Conservation (phyloP, 1,140 invertebrate species). For the Drosophila kohkoa region DNA sequence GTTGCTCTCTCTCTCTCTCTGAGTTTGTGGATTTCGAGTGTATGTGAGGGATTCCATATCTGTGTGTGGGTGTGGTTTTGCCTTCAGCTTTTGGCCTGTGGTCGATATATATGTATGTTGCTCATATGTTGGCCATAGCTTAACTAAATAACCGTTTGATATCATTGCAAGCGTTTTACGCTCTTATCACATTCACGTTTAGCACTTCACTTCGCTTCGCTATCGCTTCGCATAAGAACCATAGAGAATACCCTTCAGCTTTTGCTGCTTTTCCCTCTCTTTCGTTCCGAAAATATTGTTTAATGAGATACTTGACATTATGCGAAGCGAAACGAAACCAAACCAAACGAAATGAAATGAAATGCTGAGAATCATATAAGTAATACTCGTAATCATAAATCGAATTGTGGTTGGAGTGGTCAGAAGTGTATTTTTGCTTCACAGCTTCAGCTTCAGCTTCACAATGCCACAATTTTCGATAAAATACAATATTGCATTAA, state of each 20-base stretch:
- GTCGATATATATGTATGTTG: conserved; percentile 14
- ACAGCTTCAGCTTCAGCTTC: neutral
- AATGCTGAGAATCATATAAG: conserved; percentile 13
- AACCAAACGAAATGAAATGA: conserved; percentile 20
- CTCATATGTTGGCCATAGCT: conserved; percentile 59
- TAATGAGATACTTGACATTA: conserved; percentile 45
- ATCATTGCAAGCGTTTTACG: conserved; percentile 74
- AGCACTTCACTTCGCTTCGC: conserved; percentile 55
- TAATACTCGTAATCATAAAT: conserved; percentile 20
- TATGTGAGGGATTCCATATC: neutral
- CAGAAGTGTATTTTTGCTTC: neutral
- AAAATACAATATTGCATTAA: neutral
- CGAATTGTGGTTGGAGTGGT: neutral
- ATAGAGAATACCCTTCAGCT: conserved; percentile 16
- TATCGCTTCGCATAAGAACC: conserved; percentile 44
- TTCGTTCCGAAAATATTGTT: conserved; percentile 21
- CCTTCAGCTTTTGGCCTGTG: conserved; percentile 24
- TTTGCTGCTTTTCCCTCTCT: neutral
- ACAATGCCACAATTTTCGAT: neutral
- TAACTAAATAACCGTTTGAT: conserved; percentile 81
- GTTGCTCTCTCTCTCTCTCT: neutral
- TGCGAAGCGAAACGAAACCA: conserved; percentile 17
- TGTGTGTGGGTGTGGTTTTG: conserved; percentile 1
- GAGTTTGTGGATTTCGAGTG: conserved; percentile 14
- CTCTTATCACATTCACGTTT: conserved; percentile 69